These are phyloP conservation scores for Cerastis leucographa DNA, from an alignment of 2,888 invertebrate genomes.

Conservation along the genomic window DNA sequence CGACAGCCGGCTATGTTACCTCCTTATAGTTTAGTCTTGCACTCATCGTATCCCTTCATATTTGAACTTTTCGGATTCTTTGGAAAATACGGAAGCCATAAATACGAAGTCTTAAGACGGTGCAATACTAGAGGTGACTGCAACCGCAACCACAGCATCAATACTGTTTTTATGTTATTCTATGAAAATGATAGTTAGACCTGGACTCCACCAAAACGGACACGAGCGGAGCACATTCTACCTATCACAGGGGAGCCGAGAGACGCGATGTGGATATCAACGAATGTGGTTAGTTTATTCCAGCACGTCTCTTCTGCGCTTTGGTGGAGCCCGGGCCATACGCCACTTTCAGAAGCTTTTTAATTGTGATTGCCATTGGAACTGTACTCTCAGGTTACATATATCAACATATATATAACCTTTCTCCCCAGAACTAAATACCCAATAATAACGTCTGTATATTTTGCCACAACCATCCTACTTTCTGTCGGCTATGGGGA, in stretches of 20 bases:
- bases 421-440: slow-evolving; percentile 77
- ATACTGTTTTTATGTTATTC: neutral
- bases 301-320: too few relatives aligned
- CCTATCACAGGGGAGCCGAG: too few relatives aligned
- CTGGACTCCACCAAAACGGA: too few relatives aligned
- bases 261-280: too few relatives aligned
- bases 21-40: neutral
- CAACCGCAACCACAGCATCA: neutral
- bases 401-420: neutral
- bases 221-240: too few relatives aligned
- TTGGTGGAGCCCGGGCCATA: too few relatives aligned
- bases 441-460: slow-evolving; percentile 83
- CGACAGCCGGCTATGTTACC: neutral
- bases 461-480: slow-evolving; percentile 85
- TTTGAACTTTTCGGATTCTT: neutral
- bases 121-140: neutral
- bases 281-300: too few relatives aligned
- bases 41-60: neutral
- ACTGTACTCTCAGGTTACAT: neutral
- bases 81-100: too few relatives aligned
- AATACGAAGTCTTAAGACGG: too few relatives aligned
- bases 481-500: slow-evolving; percentile 88
- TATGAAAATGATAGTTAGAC: neutral
- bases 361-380: neutral
- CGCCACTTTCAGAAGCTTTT: neutral